Evolutionary conservation across 1,140 invertebrate genomes (phyloP), one percentile per base, ranked within the genome.

Genomic region (Uloborus diversus): DNA sequence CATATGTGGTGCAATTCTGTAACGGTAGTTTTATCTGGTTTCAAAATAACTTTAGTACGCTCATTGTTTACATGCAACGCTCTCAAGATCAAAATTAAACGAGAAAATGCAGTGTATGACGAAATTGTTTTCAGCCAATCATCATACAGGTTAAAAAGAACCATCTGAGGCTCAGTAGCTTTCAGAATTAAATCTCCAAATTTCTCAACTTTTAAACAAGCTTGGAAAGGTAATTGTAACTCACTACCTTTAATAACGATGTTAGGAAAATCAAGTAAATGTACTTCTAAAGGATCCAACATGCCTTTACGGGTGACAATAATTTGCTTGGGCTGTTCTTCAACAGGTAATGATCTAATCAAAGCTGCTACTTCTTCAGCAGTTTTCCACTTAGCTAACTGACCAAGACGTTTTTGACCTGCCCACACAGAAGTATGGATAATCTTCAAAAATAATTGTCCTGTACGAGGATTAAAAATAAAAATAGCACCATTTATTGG

Each of bases 381-480:
- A 7, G 97, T 99, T 88, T 99, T 99, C 98, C 98, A 99, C 88
- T 99, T 99, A 1, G 98, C 98, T 85, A 99, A 88, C 89, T 89
- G 89, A 75, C 89, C 89, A 4, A 91, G 85, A 89, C 90, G 90
- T 86, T 91, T 91, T 84, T 91, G 90, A 57, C 98, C 98, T 14
- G 98, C 97, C 98, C 98, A 99, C 30, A 99, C 98, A 35, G 96
- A 98, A 0, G 98, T 99, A 86, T 99, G 98, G 89, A 99, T 99
- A 83, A 99, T 99, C 88, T 99, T 99, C 53, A 99, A 89, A 89
- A 99, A 99, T 1, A 99, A 89, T 86, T 99, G 98, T n/a, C 98
- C 98, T 3, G 98, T 99, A 79, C 98, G 89, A 1, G 98, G 98
- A 88, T 99, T 99, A 88, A 99, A 99, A 81, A 99, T 99, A 86